These are phyloP conservation scores for Chrysolina oricalcia DNA, from an alignment of 2,888 invertebrate species.

Conservation along the genomic window DNA sequence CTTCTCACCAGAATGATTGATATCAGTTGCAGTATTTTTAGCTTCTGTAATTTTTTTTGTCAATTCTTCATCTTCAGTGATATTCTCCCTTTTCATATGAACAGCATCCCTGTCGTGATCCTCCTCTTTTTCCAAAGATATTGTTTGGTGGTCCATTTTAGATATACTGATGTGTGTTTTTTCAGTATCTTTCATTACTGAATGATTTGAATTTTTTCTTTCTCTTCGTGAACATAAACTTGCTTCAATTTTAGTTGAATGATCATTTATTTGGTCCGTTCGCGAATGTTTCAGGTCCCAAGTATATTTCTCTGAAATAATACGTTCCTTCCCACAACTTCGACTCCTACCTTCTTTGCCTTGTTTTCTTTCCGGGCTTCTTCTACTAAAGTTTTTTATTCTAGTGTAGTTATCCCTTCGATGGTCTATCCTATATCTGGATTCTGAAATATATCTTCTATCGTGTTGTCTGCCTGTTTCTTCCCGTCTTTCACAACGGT, in stretches of 20 bases:
- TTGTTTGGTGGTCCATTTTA: not conserved
- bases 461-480: not conserved
- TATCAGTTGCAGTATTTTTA: not conserved
- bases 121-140: not conserved
- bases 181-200: not conserved
- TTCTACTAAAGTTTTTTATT: constrained; percentile 4
- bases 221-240: not conserved
- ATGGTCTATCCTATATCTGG: not conserved
- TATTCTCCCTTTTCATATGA: too few species aligned
- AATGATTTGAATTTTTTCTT: not conserved
- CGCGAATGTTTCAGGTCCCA: not conserved
- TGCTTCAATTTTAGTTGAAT: too few species aligned
- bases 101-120: too few species aligned
- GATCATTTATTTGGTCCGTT: not conserved
- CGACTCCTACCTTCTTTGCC: not conserved
- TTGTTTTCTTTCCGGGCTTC: not conserved
- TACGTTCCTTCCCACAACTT: not conserved
- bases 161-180: not conserved
- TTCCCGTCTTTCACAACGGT: not conserved
- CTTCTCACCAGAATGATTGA: not conserved
- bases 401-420: not conserved
- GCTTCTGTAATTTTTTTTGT: not conserved
- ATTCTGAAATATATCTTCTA: not conserved
- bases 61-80: not conserved
- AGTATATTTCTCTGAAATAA: not conserved